A percentile compares a stretch with the other conserved stretches of the same genome.
Conservation (phyloP, 2,888 invertebrate species). For the Mechanitis mazaeus region DNA sequence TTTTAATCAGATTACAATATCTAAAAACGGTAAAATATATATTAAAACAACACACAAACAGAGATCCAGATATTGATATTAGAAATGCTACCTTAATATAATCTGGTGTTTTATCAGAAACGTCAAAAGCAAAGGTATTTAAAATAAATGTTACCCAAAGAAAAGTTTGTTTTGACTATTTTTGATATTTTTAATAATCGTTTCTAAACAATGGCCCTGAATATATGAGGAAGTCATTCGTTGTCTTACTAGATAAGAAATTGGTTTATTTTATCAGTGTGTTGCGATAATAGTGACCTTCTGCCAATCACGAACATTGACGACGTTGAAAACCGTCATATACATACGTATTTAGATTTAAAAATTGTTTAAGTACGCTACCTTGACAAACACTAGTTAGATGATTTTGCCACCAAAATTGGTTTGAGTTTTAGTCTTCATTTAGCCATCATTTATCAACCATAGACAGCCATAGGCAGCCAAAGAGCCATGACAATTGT, state of each 20-base stretch:
- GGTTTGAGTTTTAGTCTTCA: too few species aligned
- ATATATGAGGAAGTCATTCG: conserved; percentile 65
- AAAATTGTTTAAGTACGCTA: too few species aligned
- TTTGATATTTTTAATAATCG: conserved; percentile 4
- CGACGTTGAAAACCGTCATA: conserved; percentile 27
- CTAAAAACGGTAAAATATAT: too few species aligned
- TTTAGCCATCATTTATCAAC: too few species aligned
- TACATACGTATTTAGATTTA: conserved; percentile 10
- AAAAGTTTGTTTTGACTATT: conserved; percentile 8
- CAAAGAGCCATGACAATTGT: too few species aligned
- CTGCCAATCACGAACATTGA: conserved; percentile 37
- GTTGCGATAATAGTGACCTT: conserved; percentile 57
- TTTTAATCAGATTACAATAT: too few species aligned
- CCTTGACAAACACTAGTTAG: too few species aligned
- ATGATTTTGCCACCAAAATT: too few species aligned
- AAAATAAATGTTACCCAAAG: too few species aligned
- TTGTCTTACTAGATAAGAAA: conserved; percentile 61
- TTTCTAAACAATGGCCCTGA: conserved; percentile 48
- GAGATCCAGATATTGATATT: conserved; percentile 26
- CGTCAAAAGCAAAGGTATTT: too few species aligned
- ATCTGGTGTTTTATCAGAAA: conserved; percentile 39
- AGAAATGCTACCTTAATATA: conserved; percentile 22
- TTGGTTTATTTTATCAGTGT: conserved; percentile 61
- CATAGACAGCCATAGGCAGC: too few species aligned
- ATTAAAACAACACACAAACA: too few species aligned